Percentiles rank a stretch among this genome's conserved stretches.
phyloP scores from a whole-genome alignment of 1,140 invertebrate species.

The Cydia pomonella region DNA sequence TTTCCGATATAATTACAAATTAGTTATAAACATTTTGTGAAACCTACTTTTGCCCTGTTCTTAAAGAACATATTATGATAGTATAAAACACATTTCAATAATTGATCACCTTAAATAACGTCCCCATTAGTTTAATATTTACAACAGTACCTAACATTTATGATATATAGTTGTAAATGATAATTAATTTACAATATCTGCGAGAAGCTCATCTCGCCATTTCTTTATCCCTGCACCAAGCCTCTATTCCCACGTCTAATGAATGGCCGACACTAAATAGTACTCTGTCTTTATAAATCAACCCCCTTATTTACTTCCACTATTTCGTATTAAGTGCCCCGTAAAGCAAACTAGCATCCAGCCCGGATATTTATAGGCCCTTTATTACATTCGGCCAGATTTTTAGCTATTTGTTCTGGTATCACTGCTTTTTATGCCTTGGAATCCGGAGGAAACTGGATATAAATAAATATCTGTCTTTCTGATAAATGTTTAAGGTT shows the following conservation, averaged over 20 bases:
- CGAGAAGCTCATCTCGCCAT: neutral
- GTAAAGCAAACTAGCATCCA: constrained; percentile 4
- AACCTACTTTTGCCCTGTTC: too few relatives aligned
- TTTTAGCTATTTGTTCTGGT: neutral
- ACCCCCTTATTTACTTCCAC: constrained; percentile 28
- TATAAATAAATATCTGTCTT: neutral
- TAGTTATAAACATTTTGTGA: too few relatives aligned
- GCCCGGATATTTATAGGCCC: neutral
- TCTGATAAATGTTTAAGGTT: neutral
- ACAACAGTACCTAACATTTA: too few relatives aligned
- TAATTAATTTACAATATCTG: neutral
- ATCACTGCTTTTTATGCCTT: neutral
- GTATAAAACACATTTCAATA: too few relatives aligned
- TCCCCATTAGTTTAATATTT: too few relatives aligned
- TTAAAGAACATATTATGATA: too few relatives aligned
- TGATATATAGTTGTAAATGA: neutral
- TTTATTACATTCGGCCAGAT: neutral
- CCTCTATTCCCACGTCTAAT: constrained; percentile 22
- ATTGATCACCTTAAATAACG: too few relatives aligned
- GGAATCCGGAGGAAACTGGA: neutral
- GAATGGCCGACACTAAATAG: constrained; percentile 29
- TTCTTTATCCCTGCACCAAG: neutral
- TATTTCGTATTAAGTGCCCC: constrained; percentile 25
- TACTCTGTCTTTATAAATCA: constrained; percentile 29
- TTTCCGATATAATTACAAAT: too few relatives aligned